Evolutionary conservation across 2,888 invertebrate genomes (phyloP), one percentile per base, ranked within the genome.

Genomic region (Steinernema scapterisci): DNA sequence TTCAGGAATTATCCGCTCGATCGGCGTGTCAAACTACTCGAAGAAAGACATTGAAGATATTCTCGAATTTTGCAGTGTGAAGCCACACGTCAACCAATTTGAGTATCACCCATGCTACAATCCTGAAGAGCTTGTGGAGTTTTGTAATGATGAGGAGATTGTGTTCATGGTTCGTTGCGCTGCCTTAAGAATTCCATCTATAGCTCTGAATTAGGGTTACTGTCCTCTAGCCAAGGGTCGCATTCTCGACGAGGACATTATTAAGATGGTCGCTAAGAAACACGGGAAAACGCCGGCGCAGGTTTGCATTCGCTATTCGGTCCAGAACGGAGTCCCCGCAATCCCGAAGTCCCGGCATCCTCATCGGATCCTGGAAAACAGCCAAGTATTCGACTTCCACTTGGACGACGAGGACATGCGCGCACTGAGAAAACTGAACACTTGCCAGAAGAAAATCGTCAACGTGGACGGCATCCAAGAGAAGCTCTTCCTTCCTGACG

Each of bases 81-180:
- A 79, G 31, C 89, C 89, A 1, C 87, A 88, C 71, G 86, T 88
- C 21, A 88, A 88, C 79, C 89, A 89, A 79, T 84, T 85, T 51
- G 89, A 89, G 80, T 89, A 88, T 79, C 88, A 89, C 77, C 88
- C 88, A 1, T 88, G 86, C 81, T 86, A 87, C 74, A 86, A 88
- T 79, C 88, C 87, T 0, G 76, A 77, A 38, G 77, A 82, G 11
- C 78, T 89, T 19, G 77, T 84, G 45, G 71, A 83, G 7, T 88
- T 82, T 77, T 89, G 88, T 76, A 71, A 77, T 43, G 87, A 88
- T 6, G 80, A 82, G 46, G 80, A 81, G 11, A 87, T 89, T 54
- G 81, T 86, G 45, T 84, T 88, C 76, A 83, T 84, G 82, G 85
- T 86, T 72, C 74, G 75, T 81, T 5, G 38, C 38, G 3, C 38